A percentile compares a stretch with the other conserved stretches of the same genome.
Conservation (phyloP, 2,888 invertebrate species). For the Elegia similella region DNA sequence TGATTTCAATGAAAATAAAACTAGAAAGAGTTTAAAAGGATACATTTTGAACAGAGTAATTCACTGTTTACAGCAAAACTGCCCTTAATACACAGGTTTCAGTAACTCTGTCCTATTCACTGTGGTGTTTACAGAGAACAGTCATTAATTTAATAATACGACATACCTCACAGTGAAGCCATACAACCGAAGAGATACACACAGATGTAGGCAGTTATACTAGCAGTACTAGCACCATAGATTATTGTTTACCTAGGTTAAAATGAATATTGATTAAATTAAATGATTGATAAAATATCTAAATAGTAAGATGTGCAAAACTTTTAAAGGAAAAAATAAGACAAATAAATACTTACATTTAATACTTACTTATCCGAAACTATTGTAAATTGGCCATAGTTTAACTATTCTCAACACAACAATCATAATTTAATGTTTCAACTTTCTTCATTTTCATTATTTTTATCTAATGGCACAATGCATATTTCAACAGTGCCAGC, state of each 20-base stretch:
- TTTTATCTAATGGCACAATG: slow-evolving; percentile 31
- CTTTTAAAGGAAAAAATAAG: not conserved
- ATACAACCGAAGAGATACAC: slow-evolving; percentile 6
- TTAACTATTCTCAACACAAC: not conserved
- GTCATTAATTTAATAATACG: slow-evolving; percentile 24
- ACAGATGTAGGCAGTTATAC: not conserved
- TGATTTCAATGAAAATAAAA: not conserved
- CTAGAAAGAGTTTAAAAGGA: not conserved
- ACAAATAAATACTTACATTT: not conserved
- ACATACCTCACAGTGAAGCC: slow-evolving; percentile 28
- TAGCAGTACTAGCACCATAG: too few species aligned
- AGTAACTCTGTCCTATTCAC: slow-evolving; percentile 20
- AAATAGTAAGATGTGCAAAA: too few species aligned
- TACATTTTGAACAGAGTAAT: not conserved
- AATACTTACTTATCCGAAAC: too few species aligned
- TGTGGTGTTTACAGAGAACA: slow-evolving; percentile 16
- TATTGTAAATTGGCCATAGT: too few species aligned
- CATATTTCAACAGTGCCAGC: slow-evolving; percentile 35
- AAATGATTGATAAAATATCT: too few species aligned
- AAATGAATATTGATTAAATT: too few species aligned
- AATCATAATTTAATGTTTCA: not conserved
- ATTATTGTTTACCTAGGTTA: too few species aligned
- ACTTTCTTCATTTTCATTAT: slow-evolving; percentile 14
- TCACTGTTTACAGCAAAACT: too few species aligned
- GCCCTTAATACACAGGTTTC: too few species aligned